Evolutionary conservation across 2,113 vertebrate genomes (phyloP).

Genomic region (Dicerorhinus sumatrensis): DNA sequence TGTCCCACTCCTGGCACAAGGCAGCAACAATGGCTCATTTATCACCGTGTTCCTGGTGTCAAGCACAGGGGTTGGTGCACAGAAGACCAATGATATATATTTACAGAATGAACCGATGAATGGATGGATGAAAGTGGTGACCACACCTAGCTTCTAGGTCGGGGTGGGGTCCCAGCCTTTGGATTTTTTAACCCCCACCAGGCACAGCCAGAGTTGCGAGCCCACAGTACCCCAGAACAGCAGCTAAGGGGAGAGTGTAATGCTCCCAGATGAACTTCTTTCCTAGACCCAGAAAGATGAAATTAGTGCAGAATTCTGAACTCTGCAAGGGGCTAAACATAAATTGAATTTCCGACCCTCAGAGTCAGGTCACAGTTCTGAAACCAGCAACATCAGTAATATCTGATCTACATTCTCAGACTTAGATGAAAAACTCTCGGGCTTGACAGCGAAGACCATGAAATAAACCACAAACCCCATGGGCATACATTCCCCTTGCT

Average conservation of each 20-base stretch:
- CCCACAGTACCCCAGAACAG: not conserved
- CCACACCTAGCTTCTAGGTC: not conserved
- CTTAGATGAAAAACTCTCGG: not conserved
- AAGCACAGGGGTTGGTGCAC: not conserved
- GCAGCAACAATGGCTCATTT: not conserved
- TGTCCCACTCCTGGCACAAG: not conserved
- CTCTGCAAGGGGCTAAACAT: conserved; percentile 13
- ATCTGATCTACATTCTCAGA: not conserved
- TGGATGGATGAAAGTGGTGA: not conserved
- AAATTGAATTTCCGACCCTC: conserved; percentile 46
- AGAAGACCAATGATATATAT: not conserved
- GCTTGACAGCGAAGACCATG: not conserved
- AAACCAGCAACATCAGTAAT: not conserved
- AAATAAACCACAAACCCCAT: not conserved
- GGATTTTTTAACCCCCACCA: not conserved
- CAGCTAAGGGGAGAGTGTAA: not conserved
- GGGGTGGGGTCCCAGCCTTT: not conserved
- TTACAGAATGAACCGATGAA: not conserved
- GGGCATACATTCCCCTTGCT: not conserved
- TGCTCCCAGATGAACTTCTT: not conserved
- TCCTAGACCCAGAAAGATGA: not conserved
- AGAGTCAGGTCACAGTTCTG: not conserved
- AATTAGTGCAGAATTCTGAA: conserved; percentile 29
- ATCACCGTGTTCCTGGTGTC: not conserved
- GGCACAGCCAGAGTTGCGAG: not conserved